Conservation (phyloP, 35 echinoderm and acorn worm species). For the Amphiura filiformis region DNA sequence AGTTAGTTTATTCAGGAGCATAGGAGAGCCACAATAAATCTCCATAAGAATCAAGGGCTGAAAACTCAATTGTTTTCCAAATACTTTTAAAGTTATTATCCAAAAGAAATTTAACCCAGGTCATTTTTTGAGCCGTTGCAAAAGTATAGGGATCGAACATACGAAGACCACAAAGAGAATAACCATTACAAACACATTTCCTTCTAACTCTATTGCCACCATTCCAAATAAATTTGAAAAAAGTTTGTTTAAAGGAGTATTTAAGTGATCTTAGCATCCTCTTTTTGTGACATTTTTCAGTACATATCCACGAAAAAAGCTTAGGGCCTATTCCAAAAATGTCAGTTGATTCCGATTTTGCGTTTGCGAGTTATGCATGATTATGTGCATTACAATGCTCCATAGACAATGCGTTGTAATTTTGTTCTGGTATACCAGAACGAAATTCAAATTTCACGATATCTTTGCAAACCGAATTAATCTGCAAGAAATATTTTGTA, state of each 20-base stretch:
- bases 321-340: no score
- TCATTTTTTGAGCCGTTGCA: conserved; percentile 14
- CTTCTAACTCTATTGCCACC: conserved; percentile 10
- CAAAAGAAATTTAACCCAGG: conserved; percentile 7
- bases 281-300: no score
- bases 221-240: conserved; percentile 27
- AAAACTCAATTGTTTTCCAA: conserved; percentile 1
- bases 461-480: no score
- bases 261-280: no score
- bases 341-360: no score
- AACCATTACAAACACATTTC: background rate
- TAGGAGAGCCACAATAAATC: background rate
- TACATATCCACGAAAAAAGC: no score
- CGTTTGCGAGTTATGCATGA: no score
- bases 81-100: background rate
- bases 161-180: background rate
- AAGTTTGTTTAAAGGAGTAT: conserved; percentile 12
- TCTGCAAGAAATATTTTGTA: no score
- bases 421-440: no score
- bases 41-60: background rate
- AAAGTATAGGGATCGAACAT: conserved; percentile 1
- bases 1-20: conserved; percentile 11
- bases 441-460: no score
- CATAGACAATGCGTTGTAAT: no score
- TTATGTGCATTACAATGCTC: no score